Evolutionary conservation across 2,113 vertebrate genomes (phyloP), one percentile per base, ranked within the genome.

Genomic region (Gymnocephalus cernua): DNA sequence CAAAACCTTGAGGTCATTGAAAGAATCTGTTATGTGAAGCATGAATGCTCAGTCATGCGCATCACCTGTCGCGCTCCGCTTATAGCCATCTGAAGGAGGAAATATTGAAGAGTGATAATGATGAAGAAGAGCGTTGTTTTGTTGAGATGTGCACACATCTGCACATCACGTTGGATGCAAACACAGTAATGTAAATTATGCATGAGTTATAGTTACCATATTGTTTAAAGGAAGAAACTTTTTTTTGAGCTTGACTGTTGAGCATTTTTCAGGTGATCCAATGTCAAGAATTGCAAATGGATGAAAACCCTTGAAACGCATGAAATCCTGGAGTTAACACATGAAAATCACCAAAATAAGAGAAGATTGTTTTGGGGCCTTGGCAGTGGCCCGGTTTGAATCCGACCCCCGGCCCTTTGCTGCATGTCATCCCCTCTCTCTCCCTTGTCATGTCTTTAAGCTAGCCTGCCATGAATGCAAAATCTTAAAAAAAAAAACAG

Each of bases 1-100:
- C 71, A 77, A 84, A 93, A 86, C 74, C 70, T 41, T 56, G 45
- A 74, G 23, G 77, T 79, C 66, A 62, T 1, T 89, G 85, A 90
- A 86, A 86, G 59, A 74, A 68, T 21, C 79, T 73, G 41, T 88
- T 77, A 80, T 41, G 3, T 1, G 23, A 57, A 57, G 77, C 63
- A 78, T 87, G 27, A 27, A 80, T 56, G 67, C 58, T 84, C 83
- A 83, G 63, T 69, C 61, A 87, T 77, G 83, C 77, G 27, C 23
- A 21, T 65, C 72, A 45, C 71, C 86, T 72, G 72, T 48, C 45
- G 74, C 15, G 0, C 65, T 80, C 53, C 0, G 32, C 66, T 61
- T 51, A 68, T 23, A 38, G 35, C 23, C 54, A n/a, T 44, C 47
- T 23, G 21, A 77, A 5, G 27, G 51, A 47, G 41, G 51, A 64